Evolutionary conservation across 1,140 invertebrate genomes (phyloP), one percentile per base, ranked within the genome.

Genomic region (Stenopsyche tienmushanensis): DNA sequence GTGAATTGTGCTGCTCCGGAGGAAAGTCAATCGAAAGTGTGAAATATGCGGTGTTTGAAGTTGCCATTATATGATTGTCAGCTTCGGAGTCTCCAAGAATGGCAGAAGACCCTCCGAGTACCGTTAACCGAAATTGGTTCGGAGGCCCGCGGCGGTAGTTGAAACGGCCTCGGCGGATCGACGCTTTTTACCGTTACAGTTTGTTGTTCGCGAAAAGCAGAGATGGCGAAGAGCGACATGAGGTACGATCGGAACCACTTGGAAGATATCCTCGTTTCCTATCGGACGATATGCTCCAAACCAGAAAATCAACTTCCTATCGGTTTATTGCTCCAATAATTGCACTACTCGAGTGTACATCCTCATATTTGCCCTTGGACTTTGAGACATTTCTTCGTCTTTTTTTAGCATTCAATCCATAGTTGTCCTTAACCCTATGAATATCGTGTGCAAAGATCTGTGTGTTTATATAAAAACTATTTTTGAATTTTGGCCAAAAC

Each of bases 151-250:
- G n/a, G n/a, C n/a, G n/a, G n/a, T n/a, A n/a, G n/a, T n/a, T n/a
- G n/a, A n/a, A n/a, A n/a, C n/a, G n/a, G n/a, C 52, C 52, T 17
- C 17, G 20, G 53, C 15, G 26, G 26, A 5, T 42, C 53, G 53
- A 15, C 41, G 39, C 21, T 17, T 55, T 39, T 39, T 55, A 55
- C 55, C 55, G 55, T 58, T 58, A 58, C 55, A 26, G 18, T 34
- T 49, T 49, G 47, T 55, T 39, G 52, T 58, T 58, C 23, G 55
- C 55, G 17, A 58, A 58, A 58, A 21, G 15, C 55, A 44, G 55
- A 17, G 34, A 26, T 24, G 34, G 17, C 53, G 18, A 39, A 58
- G 29, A 10, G 34, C 20, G 55, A 13, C 34, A 24, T 20, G n/a
- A n/a, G n/a, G n/a, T n/a, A n/a, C n/a, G n/a, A n/a, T n/a, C n/a